phyloP scores from a whole-genome alignment of 1,140 invertebrate species.

The Amphibalanus amphitrite region DNA sequence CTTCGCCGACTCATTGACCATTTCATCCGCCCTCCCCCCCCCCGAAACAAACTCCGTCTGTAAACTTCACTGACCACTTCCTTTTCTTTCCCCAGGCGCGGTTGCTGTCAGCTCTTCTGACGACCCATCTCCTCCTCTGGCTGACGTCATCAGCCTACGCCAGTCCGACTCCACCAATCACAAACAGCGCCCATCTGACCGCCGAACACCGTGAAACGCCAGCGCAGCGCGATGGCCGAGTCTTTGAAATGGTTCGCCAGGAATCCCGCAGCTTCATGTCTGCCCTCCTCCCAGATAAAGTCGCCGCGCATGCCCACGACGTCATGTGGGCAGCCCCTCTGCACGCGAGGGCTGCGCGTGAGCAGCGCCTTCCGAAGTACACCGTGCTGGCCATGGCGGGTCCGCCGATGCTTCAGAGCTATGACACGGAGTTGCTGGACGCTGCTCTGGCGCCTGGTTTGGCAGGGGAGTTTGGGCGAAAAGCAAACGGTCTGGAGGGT shows the following conservation, averaged over 20 bases:
- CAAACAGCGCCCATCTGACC: neutral
- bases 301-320: neutral
- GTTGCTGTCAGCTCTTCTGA: too few relatives aligned
- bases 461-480: neutral
- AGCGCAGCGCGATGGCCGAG: neutral
- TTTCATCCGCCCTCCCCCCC: too few relatives aligned
- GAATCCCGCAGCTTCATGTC: neutral
- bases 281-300: neutral
- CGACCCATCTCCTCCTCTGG: too few relatives aligned
- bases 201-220: neutral
- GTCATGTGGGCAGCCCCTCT: neutral
- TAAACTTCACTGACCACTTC: too few relatives aligned
- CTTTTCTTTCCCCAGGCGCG: too few relatives aligned
- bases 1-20: too few relatives aligned
- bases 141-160: too few relatives aligned
- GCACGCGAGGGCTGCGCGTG: neutral
- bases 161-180: neutral
- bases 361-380: neutral
- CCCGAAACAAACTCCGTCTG: too few relatives aligned
- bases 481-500: neutral
- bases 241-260: neutral
- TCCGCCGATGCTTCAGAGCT: slow-evolving; percentile 1
- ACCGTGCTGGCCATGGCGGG: neutral
- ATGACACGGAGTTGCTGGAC: neutral
- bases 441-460: neutral